Evolutionary conservation across 2,888 invertebrate genomes (phyloP).

Genomic region (Carterocephalus palaemon): DNA sequence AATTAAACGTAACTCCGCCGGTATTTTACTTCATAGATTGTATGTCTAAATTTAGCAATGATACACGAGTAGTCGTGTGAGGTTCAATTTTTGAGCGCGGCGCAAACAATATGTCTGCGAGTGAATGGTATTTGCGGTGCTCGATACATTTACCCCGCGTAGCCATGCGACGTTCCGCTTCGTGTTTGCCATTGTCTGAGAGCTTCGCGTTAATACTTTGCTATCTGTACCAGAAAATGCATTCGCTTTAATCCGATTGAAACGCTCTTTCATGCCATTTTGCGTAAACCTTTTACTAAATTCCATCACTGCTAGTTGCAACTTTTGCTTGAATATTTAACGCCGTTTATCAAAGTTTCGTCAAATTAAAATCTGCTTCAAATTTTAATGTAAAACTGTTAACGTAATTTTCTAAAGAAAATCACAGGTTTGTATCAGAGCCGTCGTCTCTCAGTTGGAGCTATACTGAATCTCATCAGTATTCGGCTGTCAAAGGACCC

Average conservation of each 20-base stretch:
- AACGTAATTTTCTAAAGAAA: slow-evolving; percentile 45
- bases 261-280: slow-evolving; percentile 22
- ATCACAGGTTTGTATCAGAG: slow-evolving; percentile 50
- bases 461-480: slow-evolving; percentile 53
- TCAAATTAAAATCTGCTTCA: slow-evolving; percentile 14
- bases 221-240: slow-evolving; percentile 56
- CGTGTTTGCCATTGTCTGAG: slow-evolving; percentile 68
- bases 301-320: slow-evolving; percentile 11
- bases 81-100: slow-evolving; percentile 60
- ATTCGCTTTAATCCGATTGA: slow-evolving; percentile 52
- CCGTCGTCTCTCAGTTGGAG: slow-evolving; percentile 44
- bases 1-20: too few species aligned
- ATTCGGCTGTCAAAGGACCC: slow-evolving; percentile 56
- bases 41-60: slow-evolving; percentile 5
- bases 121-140: slow-evolving; percentile 51
- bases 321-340: slow-evolving; percentile 15
- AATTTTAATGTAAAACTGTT: slow-evolving; percentile 15
- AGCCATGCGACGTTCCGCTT: slow-evolving; percentile 53
- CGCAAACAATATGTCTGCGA: slow-evolving; percentile 65
- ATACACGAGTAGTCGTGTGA: slow-evolving; percentile 18
- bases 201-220: slow-evolving; percentile 57
- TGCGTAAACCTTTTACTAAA: slow-evolving; percentile 12
- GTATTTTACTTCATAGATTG: too few species aligned
- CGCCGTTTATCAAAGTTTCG: slow-evolving; percentile 12
- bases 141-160: slow-evolving; percentile 64